Base-by-base conservation (phyloP, 2,888 invertebrate genomes). In the Microchrysa polita region DNA sequence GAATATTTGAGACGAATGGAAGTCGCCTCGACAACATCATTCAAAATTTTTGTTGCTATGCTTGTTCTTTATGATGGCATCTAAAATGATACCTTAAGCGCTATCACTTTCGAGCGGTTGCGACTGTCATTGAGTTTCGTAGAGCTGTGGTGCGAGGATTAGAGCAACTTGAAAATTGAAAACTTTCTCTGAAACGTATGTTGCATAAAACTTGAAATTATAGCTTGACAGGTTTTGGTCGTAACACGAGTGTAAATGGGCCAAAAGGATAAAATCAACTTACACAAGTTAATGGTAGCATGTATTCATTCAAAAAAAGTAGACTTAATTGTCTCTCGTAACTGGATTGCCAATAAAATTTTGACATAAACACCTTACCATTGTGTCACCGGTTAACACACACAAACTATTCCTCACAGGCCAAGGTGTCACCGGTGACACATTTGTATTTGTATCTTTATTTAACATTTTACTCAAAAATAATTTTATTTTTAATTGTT, bases 1-100 rank as follows among this genome's bases (percentile, higher is more conserved):
- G 55, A 55, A 55, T 55, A 18, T 55, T 55, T 55, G 22, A 55
- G 20, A n/a, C 55, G 55, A 55, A 20, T 55, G 55, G 22, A 55
- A 16, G 22, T 20, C 55, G 48, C 16, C 48, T n/a, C 16, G 12
- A n/a, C 5, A 20, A 10, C 55, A 20, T 55, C 20, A 20, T 55
- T 18, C 55, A 55, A 55, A 20, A 18, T 10, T 55, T 16, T 20
- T 20, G 55, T 55, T 18, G 22, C 5, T n/a, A 16, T n/a, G n/a
- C 55, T 18, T 55, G 5, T 16, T 16, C 55, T 55, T 55, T 55
- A 55, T 55, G 16, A 55, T 55, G 55, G 27, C 55, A 5, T 55
- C 18, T 55, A 55, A 55, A 55, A 20, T 20, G 16, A 52, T 10
- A 52, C 52, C 16, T 14, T 10, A 10, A 55, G 18, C 55, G 55